Percentiles rank a stretch among this genome's conserved stretches.
Evolutionary conservation across 2,888 invertebrate species (phyloP).

Genomic region (Mystacides longicornis): DNA sequence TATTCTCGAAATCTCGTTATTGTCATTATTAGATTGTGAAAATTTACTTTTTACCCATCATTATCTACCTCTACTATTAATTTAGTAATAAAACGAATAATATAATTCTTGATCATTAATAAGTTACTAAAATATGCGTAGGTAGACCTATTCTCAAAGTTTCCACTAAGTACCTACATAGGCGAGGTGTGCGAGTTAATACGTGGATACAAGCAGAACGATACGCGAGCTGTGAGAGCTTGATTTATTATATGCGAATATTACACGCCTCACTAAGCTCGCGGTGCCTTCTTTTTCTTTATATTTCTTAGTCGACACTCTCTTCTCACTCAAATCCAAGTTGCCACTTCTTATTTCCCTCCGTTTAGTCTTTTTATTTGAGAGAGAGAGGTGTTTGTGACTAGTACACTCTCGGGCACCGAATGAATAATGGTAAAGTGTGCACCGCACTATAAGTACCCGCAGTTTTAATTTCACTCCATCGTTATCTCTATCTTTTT

Average conservation of each 20-base stretch:
- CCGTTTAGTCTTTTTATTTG: background rate
- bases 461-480: slow-evolving; percentile 2
- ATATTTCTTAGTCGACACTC: background rate
- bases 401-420: slow-evolving; percentile 3
- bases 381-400: background rate
- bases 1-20: too few species aligned
- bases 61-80: too few species aligned
- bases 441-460: slow-evolving; percentile 5
- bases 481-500: background rate
- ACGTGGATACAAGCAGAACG: too few species aligned
- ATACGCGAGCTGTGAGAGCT: too few species aligned
- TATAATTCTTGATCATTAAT: too few species aligned
- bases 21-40: too few species aligned
- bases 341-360: slow-evolving; percentile 12
- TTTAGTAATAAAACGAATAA: too few species aligned
- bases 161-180: too few species aligned
- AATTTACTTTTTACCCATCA: too few species aligned
- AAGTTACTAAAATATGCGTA: too few species aligned
- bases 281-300: slow-evolving; percentile 17
- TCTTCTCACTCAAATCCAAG: slow-evolving; percentile 21
- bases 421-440: slow-evolving; percentile 18
- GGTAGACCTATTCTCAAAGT: too few species aligned
- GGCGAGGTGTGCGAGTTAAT: too few species aligned
- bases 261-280: slow-evolving; percentile 24
- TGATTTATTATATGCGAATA: slow-evolving; percentile 25